phyloP scores from a whole-genome alignment of 1,140 invertebrate genomes.

The Galendromus occidentalis region DNA sequence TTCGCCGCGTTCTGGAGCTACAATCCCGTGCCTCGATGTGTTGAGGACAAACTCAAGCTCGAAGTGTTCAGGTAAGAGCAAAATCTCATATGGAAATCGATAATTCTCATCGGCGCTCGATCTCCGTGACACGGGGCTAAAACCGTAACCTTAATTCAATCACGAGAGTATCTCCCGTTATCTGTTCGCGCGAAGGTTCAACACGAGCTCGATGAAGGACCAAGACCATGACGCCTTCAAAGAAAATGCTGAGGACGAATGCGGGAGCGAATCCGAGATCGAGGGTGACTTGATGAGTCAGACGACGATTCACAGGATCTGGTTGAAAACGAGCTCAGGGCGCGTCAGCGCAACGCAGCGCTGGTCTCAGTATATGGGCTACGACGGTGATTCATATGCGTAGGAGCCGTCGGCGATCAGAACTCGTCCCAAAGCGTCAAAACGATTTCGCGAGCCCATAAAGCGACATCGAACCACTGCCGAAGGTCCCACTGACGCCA shows the following conservation, averaged over 20 bases:
- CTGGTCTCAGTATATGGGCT: neutral
- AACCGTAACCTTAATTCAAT: too few relatives aligned
- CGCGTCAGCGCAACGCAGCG: neutral
- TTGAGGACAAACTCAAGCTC: neutral
- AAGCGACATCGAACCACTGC: too few relatives aligned
- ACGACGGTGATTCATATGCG: neutral
- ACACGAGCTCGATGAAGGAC: neutral
- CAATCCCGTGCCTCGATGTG: neutral
- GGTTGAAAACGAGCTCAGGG: neutral
- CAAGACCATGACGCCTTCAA: neutral
- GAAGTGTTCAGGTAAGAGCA: neutral
- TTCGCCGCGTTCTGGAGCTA: neutral
- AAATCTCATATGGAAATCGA: too few relatives aligned
- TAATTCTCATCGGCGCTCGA: too few relatives aligned
- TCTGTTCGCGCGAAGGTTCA: neutral
- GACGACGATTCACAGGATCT: neutral
- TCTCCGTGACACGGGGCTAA: too few relatives aligned
- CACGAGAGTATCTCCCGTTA: too few relatives aligned
- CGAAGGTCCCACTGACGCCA: too few relatives aligned
- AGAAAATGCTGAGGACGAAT: neutral
- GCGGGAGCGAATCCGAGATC: neutral
- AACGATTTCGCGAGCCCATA: too few relatives aligned
- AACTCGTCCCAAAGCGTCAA: too few relatives aligned
- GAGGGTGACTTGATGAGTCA: constrained; percentile 1
- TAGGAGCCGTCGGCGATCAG: neutral